Evolutionary conservation across 2,888 invertebrate genomes (phyloP).

Genomic region (Noctuana brunneofusca): DNA sequence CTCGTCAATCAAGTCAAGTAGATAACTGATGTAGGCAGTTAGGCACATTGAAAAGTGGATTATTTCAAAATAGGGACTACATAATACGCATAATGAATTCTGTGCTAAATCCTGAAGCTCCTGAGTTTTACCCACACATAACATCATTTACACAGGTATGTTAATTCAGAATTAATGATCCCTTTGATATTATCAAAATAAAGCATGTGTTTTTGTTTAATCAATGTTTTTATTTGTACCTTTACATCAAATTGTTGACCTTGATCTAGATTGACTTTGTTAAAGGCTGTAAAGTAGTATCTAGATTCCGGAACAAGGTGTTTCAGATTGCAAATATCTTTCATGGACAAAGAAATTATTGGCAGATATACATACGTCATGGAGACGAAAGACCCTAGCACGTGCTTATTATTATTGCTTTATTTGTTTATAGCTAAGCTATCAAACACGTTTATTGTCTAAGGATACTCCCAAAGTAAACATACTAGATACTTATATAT

Average conservation of each 20-base stretch:
- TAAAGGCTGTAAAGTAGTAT: slow-evolving; percentile 10
- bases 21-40: too few relatives aligned
- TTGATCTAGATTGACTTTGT: slow-evolving; percentile 36
- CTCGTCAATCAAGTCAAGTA: too few relatives aligned
- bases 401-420: slow-evolving; percentile 17
- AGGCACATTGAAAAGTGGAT: slow-evolving; percentile 46
- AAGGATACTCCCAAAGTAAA: not conserved
- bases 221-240: slow-evolving; percentile 23
- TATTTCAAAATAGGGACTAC: slow-evolving; percentile 21
- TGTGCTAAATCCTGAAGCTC: slow-evolving; percentile 69
- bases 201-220: slow-evolving; percentile 55
- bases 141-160: slow-evolving; percentile 62
- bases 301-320: slow-evolving; percentile 27
- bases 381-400: slow-evolving; percentile 11
- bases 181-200: slow-evolving; percentile 47
- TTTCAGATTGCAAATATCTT: slow-evolving; percentile 33
- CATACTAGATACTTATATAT: not conserved
- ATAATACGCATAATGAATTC: slow-evolving; percentile 57
- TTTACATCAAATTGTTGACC: slow-evolving; percentile 23
- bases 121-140: slow-evolving; percentile 67
- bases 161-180: slow-evolving; percentile 39
- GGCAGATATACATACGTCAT: slow-evolving; percentile 31
- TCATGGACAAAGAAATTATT: slow-evolving; percentile 41
- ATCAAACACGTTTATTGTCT: not conserved
- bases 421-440: not conserved